These are phyloP conservation scores for Idaea aversata DNA, from an alignment of 2,888 invertebrate genomes.

Conservation along the genomic window DNA sequence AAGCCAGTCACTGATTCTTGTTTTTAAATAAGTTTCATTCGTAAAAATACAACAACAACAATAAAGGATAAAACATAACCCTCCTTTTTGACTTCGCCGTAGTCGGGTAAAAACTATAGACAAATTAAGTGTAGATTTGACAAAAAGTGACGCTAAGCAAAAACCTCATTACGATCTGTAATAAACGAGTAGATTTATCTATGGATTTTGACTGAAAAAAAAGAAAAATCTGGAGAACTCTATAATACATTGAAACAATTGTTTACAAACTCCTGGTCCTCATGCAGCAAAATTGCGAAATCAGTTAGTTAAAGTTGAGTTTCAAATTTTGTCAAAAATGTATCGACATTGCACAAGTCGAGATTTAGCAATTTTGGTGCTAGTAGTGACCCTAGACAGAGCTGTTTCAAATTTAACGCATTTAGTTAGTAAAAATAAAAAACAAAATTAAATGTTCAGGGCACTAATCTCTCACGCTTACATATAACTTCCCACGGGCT, in stretches of 20 bases:
- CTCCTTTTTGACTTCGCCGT: no score
- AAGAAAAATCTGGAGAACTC: neutral
- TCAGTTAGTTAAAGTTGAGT: no score
- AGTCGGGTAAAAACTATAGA: no score
- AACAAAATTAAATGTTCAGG: neutral
- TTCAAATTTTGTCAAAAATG: no score
- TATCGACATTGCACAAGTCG: no score
- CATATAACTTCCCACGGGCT: neutral
- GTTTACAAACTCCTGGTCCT: neutral
- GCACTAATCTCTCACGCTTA: constrained; percentile 4
- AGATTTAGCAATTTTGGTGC: no score
- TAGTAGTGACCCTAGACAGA: no score
- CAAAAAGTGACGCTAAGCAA: constrained; percentile 50
- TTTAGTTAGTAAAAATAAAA: neutral
- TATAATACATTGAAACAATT: neutral
- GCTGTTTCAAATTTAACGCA: no score
- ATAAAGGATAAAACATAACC: neutral
- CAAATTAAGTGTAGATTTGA: constrained; percentile 14
- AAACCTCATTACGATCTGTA: constrained; percentile 58
- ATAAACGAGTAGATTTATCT: constrained; percentile 43
- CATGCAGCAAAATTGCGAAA: no score
- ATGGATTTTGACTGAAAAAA: neutral
- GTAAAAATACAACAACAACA: neutral
- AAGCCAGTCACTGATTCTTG: no score
- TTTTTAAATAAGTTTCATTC: no score